Evolutionary conservation across 2,888 invertebrate species (phyloP), one percentile per base, ranked within the genome.

Genomic region (Griposia aprilina): DNA sequence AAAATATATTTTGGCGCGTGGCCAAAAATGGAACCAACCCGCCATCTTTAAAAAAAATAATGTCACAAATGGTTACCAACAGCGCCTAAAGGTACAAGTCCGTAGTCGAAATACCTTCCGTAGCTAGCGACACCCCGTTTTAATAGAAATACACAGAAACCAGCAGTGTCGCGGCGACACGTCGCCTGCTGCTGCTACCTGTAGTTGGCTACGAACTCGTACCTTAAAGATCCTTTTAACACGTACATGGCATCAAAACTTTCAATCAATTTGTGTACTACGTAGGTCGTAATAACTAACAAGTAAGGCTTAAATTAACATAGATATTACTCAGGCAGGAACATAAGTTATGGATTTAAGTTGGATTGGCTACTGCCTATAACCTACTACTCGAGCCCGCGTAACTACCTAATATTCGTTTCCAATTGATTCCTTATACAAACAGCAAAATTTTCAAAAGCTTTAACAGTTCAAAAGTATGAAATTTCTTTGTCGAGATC

Each of bases 371-470:
- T 30, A 15, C 8, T 41, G 15, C 63, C 36, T 45, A 17, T 26
- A 50, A 50, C 48, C 6, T 13, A 48, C 10, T 23, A 57, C 36
- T 10, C 36, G 26, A 55, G 36, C 76, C 55, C 36, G 36, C 30
- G n/a, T 55, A 26, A 23, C n/a, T 67, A 10, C 10, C 23, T 57
- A 13, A 26, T 65, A 66, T 45, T 69, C 63, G 0, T 30, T 69
- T 48, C 69, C 82, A 73, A 78, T 82, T 78, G 69, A 73, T 69
- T 41, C 15, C 52, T 10, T 66, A 66, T 13, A 45, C 13, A 55
- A 48, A 48, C 52, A 36, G 17, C 17, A 20, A 26, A 36, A 20
- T 57, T 20, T 74, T 55, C 10, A 66, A 79, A 76, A n/a, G 10
- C 70, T 7, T 23, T 23, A 36, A 41, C 57, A 60, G 41, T 71